Base-by-base conservation (phyloP, 1,140 invertebrate genomes). In the Conus betulinus region DNA sequence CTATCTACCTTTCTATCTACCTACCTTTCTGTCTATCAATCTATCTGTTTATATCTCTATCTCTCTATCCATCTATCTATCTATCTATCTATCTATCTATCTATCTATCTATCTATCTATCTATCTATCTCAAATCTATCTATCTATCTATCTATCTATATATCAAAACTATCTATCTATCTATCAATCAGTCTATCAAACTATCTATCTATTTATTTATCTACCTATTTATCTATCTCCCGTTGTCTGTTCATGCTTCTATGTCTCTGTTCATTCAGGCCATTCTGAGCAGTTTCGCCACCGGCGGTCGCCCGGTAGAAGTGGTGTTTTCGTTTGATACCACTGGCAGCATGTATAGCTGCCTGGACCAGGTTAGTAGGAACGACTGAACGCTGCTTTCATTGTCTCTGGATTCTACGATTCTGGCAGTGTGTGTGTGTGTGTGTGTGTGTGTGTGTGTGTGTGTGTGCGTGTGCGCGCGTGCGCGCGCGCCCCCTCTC, bases 281-380 rank as follows among this genome's bases (percentile, higher is more conserved):
- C n/a, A 85, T 94, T 11, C 60, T 93, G 63, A 87, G 88, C 86
- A 94, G 92, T 60, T 94, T 94, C 87, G 87, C 93, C 53, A 87
- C 92, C 1, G 85, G 74, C 17, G 93, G 93, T 7, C 85, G 89
- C 15, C 88, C 88, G 8, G 93, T 94, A 3, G 94, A 94, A 82
- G 93, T 94, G 23, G 94, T 93, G 0, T 94, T 94, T 82, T 94
- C 92, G 11, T 94, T 94, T 82, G 94, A 94, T 86, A 94, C 94
- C 5, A 94, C 94, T 0, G 94, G 94, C 11, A 94, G 94, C 84
- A 94, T 94, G 94, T 90, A 91, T 57, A 81, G 78, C 27, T 93
- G 91, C 86, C 83, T 94, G 4, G 27, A 52, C 4, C 76, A 78
- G 89, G 93, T 94, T 52, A 20, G 82, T 83, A 6, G 8, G 51